Conservation (phyloP, 2,888 invertebrate species). For the Monopis laevigella region DNA sequence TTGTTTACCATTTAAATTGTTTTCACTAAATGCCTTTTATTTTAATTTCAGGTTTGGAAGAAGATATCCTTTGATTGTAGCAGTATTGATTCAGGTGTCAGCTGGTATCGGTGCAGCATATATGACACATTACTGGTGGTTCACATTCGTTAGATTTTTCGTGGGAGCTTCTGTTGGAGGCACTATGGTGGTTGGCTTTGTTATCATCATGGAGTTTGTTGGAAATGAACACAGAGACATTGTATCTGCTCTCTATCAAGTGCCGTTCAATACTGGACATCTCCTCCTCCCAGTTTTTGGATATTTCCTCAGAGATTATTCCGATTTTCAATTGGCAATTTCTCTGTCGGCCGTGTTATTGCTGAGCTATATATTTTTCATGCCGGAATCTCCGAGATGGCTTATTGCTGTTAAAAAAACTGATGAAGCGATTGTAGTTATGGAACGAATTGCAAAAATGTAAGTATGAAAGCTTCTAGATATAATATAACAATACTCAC, state of each 20-base stretch:
- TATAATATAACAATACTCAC: no score
- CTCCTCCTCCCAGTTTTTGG: constrained; percentile 69
- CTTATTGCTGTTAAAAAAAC: constrained; percentile 74
- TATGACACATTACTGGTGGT: constrained; percentile 68
- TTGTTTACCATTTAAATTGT: no score
- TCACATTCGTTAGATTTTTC: constrained; percentile 74
- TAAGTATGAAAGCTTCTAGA: no score
- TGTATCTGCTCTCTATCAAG: constrained; percentile 72
- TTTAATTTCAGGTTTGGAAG: constrained; percentile 74
- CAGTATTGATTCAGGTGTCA: constrained; percentile 75
- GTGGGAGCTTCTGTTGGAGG: constrained; percentile 82
- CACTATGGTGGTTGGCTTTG: constrained; percentile 75
- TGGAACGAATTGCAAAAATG: constrained; percentile 72
- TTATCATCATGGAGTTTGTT: constrained; percentile 73
- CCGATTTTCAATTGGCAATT: constrained; percentile 71
- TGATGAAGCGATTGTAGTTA: constrained; percentile 70
- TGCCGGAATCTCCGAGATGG: constrained; percentile 86
- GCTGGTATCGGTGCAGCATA: constrained; percentile 75
- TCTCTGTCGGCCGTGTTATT: constrained; percentile 68
- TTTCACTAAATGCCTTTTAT: no score
- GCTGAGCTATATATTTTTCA: constrained; percentile 71
- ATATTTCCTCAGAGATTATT: constrained; percentile 72
- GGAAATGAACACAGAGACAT: constrained; percentile 65
- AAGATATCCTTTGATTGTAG: constrained; percentile 74
- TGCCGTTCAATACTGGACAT: constrained; percentile 76